Percentiles rank a stretch among this genome's conserved stretches.
Evolutionary conservation across 2,888 invertebrate species (phyloP).

Genomic region (Oscheius sp.): DNA sequence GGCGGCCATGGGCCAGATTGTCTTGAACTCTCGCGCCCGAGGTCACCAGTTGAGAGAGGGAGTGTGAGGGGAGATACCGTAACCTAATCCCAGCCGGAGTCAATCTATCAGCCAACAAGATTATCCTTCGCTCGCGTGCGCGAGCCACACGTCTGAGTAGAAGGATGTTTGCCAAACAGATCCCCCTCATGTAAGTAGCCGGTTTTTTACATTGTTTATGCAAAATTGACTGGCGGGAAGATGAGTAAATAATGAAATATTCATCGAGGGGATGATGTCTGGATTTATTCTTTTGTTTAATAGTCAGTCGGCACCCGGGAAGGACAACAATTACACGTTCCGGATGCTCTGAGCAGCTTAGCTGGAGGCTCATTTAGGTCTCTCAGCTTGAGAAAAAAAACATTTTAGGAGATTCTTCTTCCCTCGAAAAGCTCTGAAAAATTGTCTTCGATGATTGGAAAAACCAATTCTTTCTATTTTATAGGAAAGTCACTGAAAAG

Average conservation of each 20-base stretch:
- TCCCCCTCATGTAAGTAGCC: no score
- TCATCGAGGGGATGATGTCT: background rate
- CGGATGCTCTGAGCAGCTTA: no score
- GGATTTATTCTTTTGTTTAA: background rate
- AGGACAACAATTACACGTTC: background rate
- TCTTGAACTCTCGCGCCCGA: conserved; percentile 21
- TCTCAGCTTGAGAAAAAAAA: no score
- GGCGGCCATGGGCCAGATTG: conserved; percentile 16
- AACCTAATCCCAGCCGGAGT: conserved; percentile 6
- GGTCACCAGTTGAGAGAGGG: no score
- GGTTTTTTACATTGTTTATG: background rate
- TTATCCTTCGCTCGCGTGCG: conserved; percentile 7
- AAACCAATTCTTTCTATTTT: no score
- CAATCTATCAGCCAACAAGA: conserved; percentile 2
- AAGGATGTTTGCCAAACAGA: no score
- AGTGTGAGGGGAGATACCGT: no score
- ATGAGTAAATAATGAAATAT: background rate
- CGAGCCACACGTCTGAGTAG: background rate
- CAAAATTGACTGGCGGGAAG: background rate
- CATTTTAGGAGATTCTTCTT: no score
- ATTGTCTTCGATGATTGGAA: no score
- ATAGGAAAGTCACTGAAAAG: no score
- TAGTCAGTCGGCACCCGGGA: background rate
- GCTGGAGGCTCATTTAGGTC: no score
- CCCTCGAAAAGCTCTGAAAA: no score